Conservation (phyloP, 2,113 vertebrate species). For the Chlorocebus sabaeus region DNA sequence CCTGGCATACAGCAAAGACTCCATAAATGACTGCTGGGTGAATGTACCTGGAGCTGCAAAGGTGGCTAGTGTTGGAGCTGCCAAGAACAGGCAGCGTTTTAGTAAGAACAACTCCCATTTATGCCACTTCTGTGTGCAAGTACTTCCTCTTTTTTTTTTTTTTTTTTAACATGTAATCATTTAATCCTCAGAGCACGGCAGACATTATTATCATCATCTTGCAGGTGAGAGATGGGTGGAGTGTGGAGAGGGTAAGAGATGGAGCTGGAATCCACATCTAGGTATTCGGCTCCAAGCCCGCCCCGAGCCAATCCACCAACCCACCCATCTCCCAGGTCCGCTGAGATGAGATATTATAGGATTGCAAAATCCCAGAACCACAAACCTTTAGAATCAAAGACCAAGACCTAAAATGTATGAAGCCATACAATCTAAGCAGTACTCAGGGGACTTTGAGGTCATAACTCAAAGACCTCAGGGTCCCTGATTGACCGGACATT, state of each 20-base stretch:
- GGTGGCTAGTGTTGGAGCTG: not conserved
- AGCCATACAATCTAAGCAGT: no score
- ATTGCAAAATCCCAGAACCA: not conserved
- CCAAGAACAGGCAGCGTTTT: not conserved
- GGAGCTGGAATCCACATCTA: not conserved
- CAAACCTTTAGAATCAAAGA: not conserved
- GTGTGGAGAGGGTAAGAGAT: fast-evolving
- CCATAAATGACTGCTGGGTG: not conserved
- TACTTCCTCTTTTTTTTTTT: not conserved
- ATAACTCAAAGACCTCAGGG: not conserved
- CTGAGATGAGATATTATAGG: not conserved
- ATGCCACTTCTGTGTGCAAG: not conserved
- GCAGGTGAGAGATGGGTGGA: not conserved
- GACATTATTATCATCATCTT: not conserved
- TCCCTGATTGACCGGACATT: fast-evolving
- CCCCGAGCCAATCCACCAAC: not conserved
- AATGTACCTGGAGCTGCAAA: not conserved
- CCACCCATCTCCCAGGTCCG: not conserved
- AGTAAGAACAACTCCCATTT: fast-evolving
- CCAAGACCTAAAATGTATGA: no score
- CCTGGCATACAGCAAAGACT: not conserved
- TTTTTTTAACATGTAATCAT: no score
- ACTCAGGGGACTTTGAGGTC: not conserved
- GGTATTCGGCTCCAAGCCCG: not conserved
- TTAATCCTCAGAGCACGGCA: fast-evolving